Evolutionary conservation across 2,888 invertebrate species (phyloP), one percentile per base, ranked within the genome.

Genomic region (Ametastegia equiseti): DNA sequence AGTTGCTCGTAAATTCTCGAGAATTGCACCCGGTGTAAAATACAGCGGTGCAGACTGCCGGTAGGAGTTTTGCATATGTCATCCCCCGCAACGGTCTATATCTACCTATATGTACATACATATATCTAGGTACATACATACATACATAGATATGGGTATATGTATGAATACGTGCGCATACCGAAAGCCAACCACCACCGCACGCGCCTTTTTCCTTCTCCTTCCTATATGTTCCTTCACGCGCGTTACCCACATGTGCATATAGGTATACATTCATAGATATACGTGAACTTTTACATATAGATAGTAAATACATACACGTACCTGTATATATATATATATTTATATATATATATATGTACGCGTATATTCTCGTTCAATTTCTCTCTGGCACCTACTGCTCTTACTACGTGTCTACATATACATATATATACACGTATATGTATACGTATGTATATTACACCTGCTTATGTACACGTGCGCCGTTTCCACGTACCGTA

Each of bases 11-110:
- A 91, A 91, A 91, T 91, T 91, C 86, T 85, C 86, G 85, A 87
- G 88, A 89, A 89, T 89, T 88, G 88, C 88, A 86, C 84, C 85
- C 84, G 83, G 89, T 60, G 54, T 90, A 88, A 91, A 91, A 91
- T 91, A 90, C 88, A 87, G 89, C 88, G 89, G 87, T 88, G 88
- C 89, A 63, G 63, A 33, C 15, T 33, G n/a, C n/a, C n/a, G n/a
- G n/a, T n/a, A 87, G 87, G 87, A 86, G 87, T 88, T 90, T 87
- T 90, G 91, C 91, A 91, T 91, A 91, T 91, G 91, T 90, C 91
- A 88, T 91, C 88, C 88, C 83, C 86, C 83, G 1, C 11, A 47
- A 13, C 3, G 15, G 11, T 15, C 47, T n/a, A 13, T 47, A 13
- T 47, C 9, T 47, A 47, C 1, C 7, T 42, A 42, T 11, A 42